Conservation (phyloP, 2,888 invertebrate genomes). For the Agriopis aurantiaria region DNA sequence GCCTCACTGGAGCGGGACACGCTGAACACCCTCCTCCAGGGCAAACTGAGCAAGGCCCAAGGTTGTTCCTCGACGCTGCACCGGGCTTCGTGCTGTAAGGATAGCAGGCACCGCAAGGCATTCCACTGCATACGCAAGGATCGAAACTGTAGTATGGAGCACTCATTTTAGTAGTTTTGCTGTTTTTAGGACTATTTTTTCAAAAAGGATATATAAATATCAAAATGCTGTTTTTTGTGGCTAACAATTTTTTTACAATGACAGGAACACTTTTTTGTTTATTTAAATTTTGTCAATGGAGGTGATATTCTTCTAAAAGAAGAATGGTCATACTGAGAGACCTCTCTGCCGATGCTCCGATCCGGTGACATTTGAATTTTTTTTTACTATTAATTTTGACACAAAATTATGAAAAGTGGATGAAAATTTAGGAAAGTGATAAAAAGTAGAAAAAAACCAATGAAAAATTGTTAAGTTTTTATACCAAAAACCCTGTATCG, state of each 20-base stretch:
- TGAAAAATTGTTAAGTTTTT: constrained; percentile 29
- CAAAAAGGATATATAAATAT: constrained; percentile 28
- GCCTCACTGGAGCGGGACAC: constrained; percentile 79
- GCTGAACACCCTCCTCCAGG: constrained; percentile 81
- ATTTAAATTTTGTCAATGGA: background rate
- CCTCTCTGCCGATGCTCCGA: background rate
- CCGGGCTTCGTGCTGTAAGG: constrained; percentile 78
- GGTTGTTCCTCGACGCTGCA: constrained; percentile 67
- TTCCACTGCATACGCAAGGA: constrained; percentile 74
- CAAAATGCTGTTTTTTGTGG: constrained; percentile 23
- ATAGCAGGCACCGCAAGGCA: constrained; percentile 77
- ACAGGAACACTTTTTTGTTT: background rate
- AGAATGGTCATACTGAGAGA: background rate
- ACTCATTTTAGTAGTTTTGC: constrained; percentile 68
- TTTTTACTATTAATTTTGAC: constrained; percentile 12
- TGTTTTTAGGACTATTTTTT: constrained; percentile 52
- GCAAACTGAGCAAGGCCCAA: constrained; percentile 73
- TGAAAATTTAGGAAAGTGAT: constrained; percentile 25
- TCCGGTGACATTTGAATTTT: background rate
- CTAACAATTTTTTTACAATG: constrained; percentile 23
- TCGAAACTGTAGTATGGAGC: constrained; percentile 80
- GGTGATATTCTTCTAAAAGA: constrained; percentile 3
- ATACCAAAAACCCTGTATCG: background rate
- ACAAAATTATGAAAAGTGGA: constrained; percentile 21
- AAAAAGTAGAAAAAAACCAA: constrained; percentile 30